Conservation (phyloP, 2,888 invertebrate genomes). For the Macrophya alboannulata region DNA sequence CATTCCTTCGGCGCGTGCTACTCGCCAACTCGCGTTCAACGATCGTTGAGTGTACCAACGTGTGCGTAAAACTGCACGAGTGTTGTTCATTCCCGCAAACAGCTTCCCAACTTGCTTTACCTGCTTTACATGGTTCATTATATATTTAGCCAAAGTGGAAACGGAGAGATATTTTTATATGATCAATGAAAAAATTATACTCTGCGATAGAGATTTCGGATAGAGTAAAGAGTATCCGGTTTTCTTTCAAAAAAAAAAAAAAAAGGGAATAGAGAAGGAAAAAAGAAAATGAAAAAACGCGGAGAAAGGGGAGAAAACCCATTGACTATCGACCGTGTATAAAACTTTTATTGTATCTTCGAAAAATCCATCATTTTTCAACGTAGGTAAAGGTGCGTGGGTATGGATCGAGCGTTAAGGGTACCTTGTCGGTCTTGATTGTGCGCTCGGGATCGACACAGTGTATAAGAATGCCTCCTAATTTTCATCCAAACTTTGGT, state of each 20-base stretch:
- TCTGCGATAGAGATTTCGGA: background rate
- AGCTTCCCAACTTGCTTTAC: conserved; percentile 1
- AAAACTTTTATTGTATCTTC: conserved; percentile 34
- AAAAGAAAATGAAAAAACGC: conserved; percentile 50
- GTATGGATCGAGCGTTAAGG: background rate
- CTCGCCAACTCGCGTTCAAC: conserved; percentile 4
- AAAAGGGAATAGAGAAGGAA: conserved; percentile 49
- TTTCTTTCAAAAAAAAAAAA: conserved; percentile 31
- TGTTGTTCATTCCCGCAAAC: background rate
- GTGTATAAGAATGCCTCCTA: conserved; percentile 44
- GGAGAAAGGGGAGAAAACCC: conserved; percentile 50
- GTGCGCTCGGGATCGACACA: conserved; percentile 48
- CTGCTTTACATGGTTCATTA: background rate
- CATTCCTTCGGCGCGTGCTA: conserved; percentile 49
- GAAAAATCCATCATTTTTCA: conserved; percentile 48
- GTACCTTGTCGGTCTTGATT: conserved; percentile 32
- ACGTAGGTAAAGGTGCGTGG: background rate
- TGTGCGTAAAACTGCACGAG: background rate
- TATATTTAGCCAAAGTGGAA: background rate
- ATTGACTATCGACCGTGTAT: conserved; percentile 25
- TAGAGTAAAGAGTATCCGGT: background rate
- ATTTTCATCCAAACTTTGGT: conserved; percentile 25
- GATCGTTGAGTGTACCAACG: background rate
- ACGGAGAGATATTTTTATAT: background rate
- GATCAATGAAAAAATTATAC: background rate